Percentiles rank a stretch among this genome's conserved stretches.
Evolutionary conservation across 2,113 vertebrate genomes (phyloP).

Genomic region (Chionomys nivalis): DNA sequence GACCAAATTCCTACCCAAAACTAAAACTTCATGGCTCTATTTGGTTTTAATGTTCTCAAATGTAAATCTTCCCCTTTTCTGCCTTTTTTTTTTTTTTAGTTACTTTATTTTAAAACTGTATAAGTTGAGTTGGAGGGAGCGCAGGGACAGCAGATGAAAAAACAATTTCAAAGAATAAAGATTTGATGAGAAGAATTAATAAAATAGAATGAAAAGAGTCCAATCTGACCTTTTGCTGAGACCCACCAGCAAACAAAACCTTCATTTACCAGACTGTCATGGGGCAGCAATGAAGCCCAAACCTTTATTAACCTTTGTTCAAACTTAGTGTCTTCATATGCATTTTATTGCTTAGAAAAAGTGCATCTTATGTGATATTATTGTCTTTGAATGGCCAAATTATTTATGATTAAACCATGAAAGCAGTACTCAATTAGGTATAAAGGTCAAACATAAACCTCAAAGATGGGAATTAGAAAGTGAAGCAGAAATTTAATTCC

Average conservation of each 20-base stretch:
- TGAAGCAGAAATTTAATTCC: not conserved
- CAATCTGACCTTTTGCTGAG: not conserved
- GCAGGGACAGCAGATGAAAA: not conserved
- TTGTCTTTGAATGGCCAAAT: slow-evolving; percentile 53
- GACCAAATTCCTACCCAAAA: not conserved
- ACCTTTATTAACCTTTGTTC: not conserved
- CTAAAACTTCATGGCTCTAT: not conserved
- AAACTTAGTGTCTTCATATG: not conserved
- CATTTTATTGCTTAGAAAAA: slow-evolving; percentile 40
- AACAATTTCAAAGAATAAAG: not conserved
- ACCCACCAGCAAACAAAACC: fast-evolving
- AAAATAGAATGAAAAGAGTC: not conserved
- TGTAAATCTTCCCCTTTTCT: not conserved
- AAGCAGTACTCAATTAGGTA: not conserved
- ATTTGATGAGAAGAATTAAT: not conserved
- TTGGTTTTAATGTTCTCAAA: not conserved
- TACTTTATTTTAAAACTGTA: not conserved
- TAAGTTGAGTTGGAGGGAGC: not conserved
- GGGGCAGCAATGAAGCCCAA: not conserved
- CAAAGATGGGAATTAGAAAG: not conserved
- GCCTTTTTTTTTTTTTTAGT: not conserved
- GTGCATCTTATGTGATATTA: not conserved
- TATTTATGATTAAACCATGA: slow-evolving; percentile 48
- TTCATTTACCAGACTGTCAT: not conserved
- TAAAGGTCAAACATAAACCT: not conserved